These are phyloP conservation scores for Hormaphis cornu DNA, from an alignment of 1,140 invertebrate species.

Conservation along the genomic window DNA sequence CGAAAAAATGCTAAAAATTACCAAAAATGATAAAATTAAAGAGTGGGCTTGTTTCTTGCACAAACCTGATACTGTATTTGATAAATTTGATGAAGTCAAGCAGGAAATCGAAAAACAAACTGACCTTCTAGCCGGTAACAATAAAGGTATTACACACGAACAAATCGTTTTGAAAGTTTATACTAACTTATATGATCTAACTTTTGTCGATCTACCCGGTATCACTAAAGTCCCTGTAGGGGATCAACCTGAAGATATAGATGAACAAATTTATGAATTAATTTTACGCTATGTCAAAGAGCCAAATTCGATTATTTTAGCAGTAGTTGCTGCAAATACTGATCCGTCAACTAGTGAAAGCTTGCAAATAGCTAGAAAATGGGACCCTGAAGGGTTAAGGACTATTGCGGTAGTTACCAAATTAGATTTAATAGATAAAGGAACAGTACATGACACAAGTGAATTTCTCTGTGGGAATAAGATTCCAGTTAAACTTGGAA, in stretches of 20 bases:
- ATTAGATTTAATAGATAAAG: constrained; percentile 66
- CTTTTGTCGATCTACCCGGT: constrained; percentile 89
- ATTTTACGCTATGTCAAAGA: constrained; percentile 86
- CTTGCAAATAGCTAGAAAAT: constrained; percentile 87
- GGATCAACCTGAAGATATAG: constrained; percentile 88
- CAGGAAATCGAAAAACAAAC: constrained; percentile 68
- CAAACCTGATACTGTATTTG: constrained; percentile 56
- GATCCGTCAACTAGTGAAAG: constrained; percentile 95
- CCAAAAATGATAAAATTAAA: constrained; percentile 58
- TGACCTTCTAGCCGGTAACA: constrained; percentile 55
- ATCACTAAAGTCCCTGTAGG: constrained; percentile 92
- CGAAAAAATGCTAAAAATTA: constrained; percentile 41
- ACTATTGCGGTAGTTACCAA: constrained; percentile 68
- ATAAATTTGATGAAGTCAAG: constrained; percentile 57
- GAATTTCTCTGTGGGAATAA: constrained; percentile 60
- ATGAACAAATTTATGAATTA: constrained; percentile 85
- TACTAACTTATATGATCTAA: constrained; percentile 76
- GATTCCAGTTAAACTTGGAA: constrained; percentile 57
- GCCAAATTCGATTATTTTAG: constrained; percentile 87
- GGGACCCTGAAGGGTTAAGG: constrained; percentile 78
- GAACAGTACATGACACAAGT: constrained; percentile 68
- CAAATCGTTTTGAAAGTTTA: constrained; percentile 64
- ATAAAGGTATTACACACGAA: constrained; percentile 61
- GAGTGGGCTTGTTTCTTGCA: constrained; percentile 67
- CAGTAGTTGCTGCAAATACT: constrained; percentile 92